These are phyloP conservation scores for Myzus persicae DNA, from an alignment of 1,140 invertebrate genomes.

Conservation along the genomic window DNA sequence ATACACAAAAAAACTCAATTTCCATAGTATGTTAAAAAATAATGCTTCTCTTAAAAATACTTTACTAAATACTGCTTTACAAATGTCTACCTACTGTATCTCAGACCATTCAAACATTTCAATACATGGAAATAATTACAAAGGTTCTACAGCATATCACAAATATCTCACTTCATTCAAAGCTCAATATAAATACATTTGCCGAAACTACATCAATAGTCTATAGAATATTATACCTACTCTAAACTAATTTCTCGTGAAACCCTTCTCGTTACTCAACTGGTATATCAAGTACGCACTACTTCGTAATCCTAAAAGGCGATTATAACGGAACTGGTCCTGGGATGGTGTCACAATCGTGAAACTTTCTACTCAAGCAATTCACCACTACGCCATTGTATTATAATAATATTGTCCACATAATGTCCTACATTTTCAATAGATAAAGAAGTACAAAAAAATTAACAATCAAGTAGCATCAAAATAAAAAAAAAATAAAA, in stretches of 20 bases:
- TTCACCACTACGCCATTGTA: neutral
- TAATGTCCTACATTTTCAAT: neutral
- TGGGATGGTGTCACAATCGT: neutral
- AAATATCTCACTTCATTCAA: neutral
- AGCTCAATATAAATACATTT: constrained; percentile 9
- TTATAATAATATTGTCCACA: neutral
- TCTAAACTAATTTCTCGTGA: neutral
- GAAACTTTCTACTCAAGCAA: neutral
- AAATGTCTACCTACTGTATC: neutral
- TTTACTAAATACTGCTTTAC: neutral
- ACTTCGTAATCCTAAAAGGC: neutral
- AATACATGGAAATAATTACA: neutral
- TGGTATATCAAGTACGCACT: neutral
- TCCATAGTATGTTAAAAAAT: neutral
- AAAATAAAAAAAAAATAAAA: neutral
- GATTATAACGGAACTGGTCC: neutral
- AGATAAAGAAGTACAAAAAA: neutral
- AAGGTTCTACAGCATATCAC: neutral
- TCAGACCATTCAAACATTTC: neutral
- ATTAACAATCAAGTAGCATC: neutral
- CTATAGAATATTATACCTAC: neutral
- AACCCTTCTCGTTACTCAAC: neutral
- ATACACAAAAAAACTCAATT: neutral
- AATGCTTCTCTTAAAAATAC: too few relatives aligned
- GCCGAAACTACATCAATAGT: neutral